Percentiles rank a stretch among this genome's conserved stretches.
Evolutionary conservation across 2,888 invertebrate genomes (phyloP).

Genomic region (Macropis europaea): DNA sequence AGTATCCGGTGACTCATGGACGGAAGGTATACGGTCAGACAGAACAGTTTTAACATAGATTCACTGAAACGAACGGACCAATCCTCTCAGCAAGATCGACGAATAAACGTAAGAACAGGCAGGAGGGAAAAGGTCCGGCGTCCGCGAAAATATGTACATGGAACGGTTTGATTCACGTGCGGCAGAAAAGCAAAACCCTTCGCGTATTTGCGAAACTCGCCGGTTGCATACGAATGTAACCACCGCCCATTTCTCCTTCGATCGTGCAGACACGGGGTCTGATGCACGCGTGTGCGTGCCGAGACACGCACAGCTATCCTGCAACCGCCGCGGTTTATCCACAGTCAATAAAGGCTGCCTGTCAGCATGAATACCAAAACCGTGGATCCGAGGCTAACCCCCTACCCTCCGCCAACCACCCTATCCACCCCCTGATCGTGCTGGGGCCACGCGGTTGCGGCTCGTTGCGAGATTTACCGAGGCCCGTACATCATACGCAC

Average conservation of each 20-base stretch:
- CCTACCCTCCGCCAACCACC: neutral
- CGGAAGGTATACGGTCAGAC: too few relatives aligned
- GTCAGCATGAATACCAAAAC: slow-evolving; percentile 76
- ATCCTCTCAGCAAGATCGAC: too few relatives aligned
- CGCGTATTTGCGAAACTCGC: slow-evolving; percentile 63
- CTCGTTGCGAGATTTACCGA: slow-evolving; percentile 61
- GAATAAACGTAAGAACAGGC: too few relatives aligned
- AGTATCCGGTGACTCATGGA: too few relatives aligned
- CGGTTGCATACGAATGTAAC: slow-evolving; percentile 61
- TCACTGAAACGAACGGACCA: too few relatives aligned
- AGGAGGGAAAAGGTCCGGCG: neutral
- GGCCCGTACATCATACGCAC: slow-evolving; percentile 63
- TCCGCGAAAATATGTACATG: slow-evolving; percentile 47
- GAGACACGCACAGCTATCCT: slow-evolving; percentile 59
- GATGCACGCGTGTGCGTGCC: slow-evolving; percentile 31
- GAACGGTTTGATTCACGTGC: slow-evolving; percentile 60
- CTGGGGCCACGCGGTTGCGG: slow-evolving; percentile 6
- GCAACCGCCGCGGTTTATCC: slow-evolving; percentile 68
- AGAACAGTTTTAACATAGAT: too few relatives aligned
- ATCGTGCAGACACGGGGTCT: slow-evolving; percentile 3
- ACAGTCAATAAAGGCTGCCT: slow-evolving; percentile 77
- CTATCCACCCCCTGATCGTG: neutral
- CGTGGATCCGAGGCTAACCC: slow-evolving; percentile 50
- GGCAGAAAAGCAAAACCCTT: slow-evolving; percentile 59
- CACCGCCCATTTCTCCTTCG: slow-evolving; percentile 19